Evolutionary conservation across 2,113 vertebrate genomes (phyloP).

Genomic region (Bolborhynchus lineola): DNA sequence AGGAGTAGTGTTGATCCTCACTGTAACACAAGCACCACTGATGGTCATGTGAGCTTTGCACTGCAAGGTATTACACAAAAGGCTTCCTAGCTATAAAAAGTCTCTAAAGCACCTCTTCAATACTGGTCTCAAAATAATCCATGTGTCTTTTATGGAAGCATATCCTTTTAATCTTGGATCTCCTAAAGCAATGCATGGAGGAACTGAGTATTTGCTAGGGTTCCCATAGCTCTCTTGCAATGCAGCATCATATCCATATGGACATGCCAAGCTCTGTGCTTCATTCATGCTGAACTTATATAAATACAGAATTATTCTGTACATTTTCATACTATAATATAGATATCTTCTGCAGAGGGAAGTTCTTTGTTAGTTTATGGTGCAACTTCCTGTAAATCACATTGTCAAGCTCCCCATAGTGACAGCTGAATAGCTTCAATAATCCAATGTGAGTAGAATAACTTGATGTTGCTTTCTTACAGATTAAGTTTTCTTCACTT

Average conservation of each 20-base stretch:
- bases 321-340: neutral
- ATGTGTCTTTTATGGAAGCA: neutral
- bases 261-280: neutral
- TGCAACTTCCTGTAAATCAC: neutral
- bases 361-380: neutral
- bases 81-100: neutral
- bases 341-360: neutral
- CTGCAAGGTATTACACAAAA: neutral
- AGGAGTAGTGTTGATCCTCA: neutral
- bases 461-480: neutral
- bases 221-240: neutral
- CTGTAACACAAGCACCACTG: neutral
- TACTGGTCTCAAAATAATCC: neutral
- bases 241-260: neutral
- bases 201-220: neutral
- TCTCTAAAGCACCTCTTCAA: neutral
- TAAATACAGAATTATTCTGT: neutral
- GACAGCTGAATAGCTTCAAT: neutral
- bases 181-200: neutral
- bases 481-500: neutral
- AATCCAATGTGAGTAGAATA: neutral
- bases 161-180: neutral
- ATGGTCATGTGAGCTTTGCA: neutral
- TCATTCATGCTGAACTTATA: neutral
- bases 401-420: neutral